Conservation (phyloP, 2,888 invertebrate genomes). For the Drosophila prolongata region DNA sequence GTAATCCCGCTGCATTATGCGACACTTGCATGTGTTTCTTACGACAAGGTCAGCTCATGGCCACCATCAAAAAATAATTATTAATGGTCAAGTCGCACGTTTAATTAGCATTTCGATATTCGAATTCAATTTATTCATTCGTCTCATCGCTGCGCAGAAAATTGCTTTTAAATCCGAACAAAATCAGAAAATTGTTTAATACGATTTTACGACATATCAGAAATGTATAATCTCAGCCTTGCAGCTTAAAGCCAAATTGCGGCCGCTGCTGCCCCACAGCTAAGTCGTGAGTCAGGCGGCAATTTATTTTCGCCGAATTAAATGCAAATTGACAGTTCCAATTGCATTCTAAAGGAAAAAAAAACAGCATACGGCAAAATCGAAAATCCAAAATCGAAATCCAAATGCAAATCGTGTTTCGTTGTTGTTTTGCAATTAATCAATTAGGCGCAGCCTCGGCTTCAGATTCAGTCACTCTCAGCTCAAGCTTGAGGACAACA, state of each 20-base stretch:
- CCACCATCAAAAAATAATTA: conserved; percentile 49
- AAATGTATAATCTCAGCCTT: conserved; percentile 36
- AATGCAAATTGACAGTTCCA: conserved; percentile 79
- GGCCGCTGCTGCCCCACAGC: conserved; percentile 27
- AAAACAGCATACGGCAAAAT: conserved; percentile 22
- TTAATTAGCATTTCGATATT: conserved; percentile 58
- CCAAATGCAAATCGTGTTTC: conserved; percentile 78
- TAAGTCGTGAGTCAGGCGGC: conserved; percentile 73
- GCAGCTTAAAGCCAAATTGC: conserved; percentile 42
- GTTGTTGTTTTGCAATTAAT: conserved; percentile 76
- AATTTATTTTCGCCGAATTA: conserved; percentile 79
- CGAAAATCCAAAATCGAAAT: conserved; percentile 60
- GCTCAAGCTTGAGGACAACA: conserved; percentile 36
- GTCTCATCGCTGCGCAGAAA: conserved; percentile 33
- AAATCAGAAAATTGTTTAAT: conserved; percentile 21
- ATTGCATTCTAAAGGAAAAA: conserved; percentile 67
- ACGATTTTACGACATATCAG: conserved; percentile 29
- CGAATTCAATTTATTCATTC: conserved; percentile 26
- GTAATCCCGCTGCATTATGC: conserved; percentile 64
- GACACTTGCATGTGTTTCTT: conserved; percentile 37
- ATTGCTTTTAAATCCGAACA: conserved; percentile 4
- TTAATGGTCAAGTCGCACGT: conserved; percentile 51
- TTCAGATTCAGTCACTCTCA: conserved; percentile 28
- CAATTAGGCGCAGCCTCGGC: conserved; percentile 70
- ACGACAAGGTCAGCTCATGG: conserved; percentile 62